Base-by-base conservation (phyloP, 1,140 invertebrate genomes). In the Pachyrhynchus sulphureomaculatus region DNA sequence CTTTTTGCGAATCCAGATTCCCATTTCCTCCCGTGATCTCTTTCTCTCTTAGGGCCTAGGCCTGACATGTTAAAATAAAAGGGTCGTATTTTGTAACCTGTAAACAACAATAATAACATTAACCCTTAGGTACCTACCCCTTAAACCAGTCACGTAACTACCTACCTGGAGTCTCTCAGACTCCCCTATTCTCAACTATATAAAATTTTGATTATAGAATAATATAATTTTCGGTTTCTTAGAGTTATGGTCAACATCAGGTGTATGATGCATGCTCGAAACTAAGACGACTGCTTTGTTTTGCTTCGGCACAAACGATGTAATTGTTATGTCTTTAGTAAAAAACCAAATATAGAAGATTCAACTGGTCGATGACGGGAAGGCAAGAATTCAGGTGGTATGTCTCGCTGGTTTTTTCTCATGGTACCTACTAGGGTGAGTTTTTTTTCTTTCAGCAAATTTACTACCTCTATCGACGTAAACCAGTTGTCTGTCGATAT, bases 1-100 rank as follows among this genome's bases (percentile, higher is more conserved):
- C n/a, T n/a, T n/a, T n/a, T n/a, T n/a, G n/a, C n/a, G n/a, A n/a
- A n/a, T n/a, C n/a, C n/a, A n/a, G n/a, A n/a, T 44, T 62, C 62
- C 62, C 61, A 58, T 34, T 36, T 3, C 36, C 53, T 47, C 53
- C n/a, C n/a, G n/a, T n/a, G n/a, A n/a, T n/a, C n/a, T n/a, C n/a
- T n/a, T n/a, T n/a, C n/a, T n/a, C n/a, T n/a, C n/a, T n/a, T n/a
- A n/a, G n/a, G n/a, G n/a, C n/a, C n/a, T n/a, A n/a, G 39, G 18
- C 39, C 39, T 5, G 39, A 41, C 39, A 41, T 41, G 39, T 41
- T 13, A 13, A 41, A 6, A 41, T 24, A 6, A 18, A 24, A 6
- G 45, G 33, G 21, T 48, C 45, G n/a, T n/a, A n/a, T n/a, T n/a
- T n/a, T 48, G 21, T 48, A 48, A 20, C 4, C n/a, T n/a, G n/a